phyloP scores from a whole-genome alignment of 2,797 vertebrate species.

The Artibeus lituratus region DNA sequence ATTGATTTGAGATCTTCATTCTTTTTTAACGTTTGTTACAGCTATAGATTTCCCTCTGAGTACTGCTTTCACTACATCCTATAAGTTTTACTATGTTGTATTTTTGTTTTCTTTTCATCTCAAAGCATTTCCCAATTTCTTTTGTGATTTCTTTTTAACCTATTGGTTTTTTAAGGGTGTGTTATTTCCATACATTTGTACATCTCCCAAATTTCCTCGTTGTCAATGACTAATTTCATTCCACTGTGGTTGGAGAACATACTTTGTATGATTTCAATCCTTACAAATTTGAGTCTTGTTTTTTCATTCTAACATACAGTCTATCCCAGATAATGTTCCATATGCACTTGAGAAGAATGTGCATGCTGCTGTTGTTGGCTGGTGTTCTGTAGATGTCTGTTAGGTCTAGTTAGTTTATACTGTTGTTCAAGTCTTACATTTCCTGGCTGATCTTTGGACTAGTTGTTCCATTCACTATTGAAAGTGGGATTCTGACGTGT shows the following conservation, averaged over 20 bases:
- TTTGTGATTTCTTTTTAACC: background rate
- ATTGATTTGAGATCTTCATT: background rate
- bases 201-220: background rate
- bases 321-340: background rate
- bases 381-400: background rate
- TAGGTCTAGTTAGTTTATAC: background rate
- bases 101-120: background rate
- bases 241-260: background rate
- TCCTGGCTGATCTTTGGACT: background rate
- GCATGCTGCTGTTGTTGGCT: background rate
- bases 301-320: background rate
- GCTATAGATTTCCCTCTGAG: background rate
- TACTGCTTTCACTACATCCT: background rate
- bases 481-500: background rate
- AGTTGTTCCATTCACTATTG: background rate
- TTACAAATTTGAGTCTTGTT: background rate
- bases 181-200: background rate
- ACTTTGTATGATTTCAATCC: background rate
- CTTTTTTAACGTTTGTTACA: background rate
- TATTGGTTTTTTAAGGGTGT: background rate
- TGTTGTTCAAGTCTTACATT: background rate
- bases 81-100: background rate
- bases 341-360: background rate
- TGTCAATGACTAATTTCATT: background rate
- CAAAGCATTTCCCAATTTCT: background rate